These are phyloP conservation scores for Stratiolaelaps scimitus DNA, from an alignment of 1,140 invertebrate genomes.

Conservation along the genomic window DNA sequence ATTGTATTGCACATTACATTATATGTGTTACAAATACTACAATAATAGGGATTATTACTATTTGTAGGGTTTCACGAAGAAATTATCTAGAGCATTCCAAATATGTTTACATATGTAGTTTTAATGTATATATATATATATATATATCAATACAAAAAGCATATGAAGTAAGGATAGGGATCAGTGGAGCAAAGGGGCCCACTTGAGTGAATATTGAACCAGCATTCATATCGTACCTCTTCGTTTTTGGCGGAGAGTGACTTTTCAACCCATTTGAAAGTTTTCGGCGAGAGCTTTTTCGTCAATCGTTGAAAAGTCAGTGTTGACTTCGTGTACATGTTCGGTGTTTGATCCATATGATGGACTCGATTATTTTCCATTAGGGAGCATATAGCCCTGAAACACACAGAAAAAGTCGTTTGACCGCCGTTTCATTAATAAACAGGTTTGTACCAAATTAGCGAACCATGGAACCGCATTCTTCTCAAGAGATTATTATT, in stretches of 20 bases:
- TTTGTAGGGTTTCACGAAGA: too few species aligned
- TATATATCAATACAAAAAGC: too few species aligned
- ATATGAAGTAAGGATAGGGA: too few species aligned
- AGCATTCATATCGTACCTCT: conserved; percentile 3
- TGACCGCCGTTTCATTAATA: background rate
- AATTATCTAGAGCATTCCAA: too few species aligned
- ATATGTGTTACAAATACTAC: too few species aligned
- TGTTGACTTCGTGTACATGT: conserved; percentile 5
- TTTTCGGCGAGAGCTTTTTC: conserved; percentile 19
- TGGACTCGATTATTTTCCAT: conserved; percentile 22
- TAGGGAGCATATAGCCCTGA: conserved; percentile 9
- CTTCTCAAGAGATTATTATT: background rate
- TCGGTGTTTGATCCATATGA: conserved; percentile 24
- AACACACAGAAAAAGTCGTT: background rate
- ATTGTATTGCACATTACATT: too few species aligned
- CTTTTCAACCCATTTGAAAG: conserved; percentile 13
- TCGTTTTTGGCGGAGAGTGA: conserved; percentile 23
- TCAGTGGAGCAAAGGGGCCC: too few species aligned
- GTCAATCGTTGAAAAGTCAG: conserved; percentile 7
- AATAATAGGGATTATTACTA: too few species aligned
- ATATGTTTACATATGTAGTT: too few species aligned
- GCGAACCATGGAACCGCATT: background rate
- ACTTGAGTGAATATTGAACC: too few species aligned
- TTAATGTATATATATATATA: too few species aligned
- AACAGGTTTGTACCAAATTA: background rate